Percentiles rank a stretch among this genome's conserved stretches.
Conservation (phyloP, 2,888 invertebrate species). For the Drosophila paramelanica region DNA sequence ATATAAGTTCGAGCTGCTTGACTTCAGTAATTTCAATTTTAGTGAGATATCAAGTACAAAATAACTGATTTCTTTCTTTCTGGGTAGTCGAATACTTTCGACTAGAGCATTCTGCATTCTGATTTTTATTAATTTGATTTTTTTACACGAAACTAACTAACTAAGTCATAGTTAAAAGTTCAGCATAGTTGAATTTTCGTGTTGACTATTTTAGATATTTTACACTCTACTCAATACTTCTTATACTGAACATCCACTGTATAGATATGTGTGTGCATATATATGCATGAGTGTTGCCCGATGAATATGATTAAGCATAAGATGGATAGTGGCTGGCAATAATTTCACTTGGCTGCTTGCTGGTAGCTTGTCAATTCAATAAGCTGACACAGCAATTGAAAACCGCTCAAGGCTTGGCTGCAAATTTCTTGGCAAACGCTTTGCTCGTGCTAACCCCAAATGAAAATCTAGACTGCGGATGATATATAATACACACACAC, state of each 20-base stretch:
- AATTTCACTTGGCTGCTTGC: constrained; percentile 32
- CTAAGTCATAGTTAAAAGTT: too few relatives aligned
- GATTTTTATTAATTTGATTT: too few relatives aligned
- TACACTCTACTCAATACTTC: too few relatives aligned
- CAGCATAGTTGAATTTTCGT: too few relatives aligned
- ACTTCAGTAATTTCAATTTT: too few relatives aligned
- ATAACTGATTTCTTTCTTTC: too few relatives aligned
- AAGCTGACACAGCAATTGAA: constrained; percentile 70
- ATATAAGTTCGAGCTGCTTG: too few relatives aligned
- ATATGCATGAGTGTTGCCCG: not conserved
- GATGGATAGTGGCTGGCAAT: constrained; percentile 26
- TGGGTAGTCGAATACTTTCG: too few relatives aligned
- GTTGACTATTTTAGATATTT: too few relatives aligned
- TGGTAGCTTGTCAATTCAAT: constrained; percentile 55
- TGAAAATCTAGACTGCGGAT: constrained; percentile 54
- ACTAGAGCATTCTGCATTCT: too few relatives aligned
- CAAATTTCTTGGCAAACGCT: constrained; percentile 51
- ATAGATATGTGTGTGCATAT: not conserved
- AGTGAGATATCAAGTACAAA: too few relatives aligned
- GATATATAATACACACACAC: constrained; percentile 15
- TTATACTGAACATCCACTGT: not conserved
- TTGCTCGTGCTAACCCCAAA: constrained; percentile 34
- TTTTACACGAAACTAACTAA: too few relatives aligned
- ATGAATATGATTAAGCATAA: constrained; percentile 39
- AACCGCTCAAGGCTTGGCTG: constrained; percentile 54